phyloP scores from a whole-genome alignment of 2,888 invertebrate genomes.

The Drosophila recens region DNA sequence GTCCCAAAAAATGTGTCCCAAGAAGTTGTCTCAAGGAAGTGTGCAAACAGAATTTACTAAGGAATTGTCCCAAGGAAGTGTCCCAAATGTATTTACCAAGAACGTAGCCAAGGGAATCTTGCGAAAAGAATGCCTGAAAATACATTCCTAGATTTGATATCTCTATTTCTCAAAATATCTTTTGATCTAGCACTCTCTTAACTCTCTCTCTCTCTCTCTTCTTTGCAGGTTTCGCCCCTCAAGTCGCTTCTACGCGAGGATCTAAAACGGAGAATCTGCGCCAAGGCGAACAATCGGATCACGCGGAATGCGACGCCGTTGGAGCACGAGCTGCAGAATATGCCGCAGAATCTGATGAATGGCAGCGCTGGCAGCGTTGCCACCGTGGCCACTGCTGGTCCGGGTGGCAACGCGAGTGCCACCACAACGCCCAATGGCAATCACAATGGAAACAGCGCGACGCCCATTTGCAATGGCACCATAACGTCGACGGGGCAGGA shows the following conservation, averaged over 20 bases:
- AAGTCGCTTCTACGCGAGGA: constrained; percentile 94
- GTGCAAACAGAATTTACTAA: no score
- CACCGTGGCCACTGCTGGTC: not conserved
- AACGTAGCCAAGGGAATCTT: not conserved
- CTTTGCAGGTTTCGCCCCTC: constrained; percentile 89
- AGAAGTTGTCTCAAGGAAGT: not conserved
- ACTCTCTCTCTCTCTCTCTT: not conserved
- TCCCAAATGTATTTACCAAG: not conserved
- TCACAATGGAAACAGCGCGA: constrained; percentile 63
- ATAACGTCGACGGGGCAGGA: constrained; percentile 91
- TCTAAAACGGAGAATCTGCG: constrained; percentile 92
- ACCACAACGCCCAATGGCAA: not conserved
- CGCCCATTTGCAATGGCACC: constrained; percentile 87
- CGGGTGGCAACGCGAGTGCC: constrained; percentile 16
- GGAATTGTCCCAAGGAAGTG: not conserved
- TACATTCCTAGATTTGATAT: not conserved
- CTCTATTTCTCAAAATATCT: not conserved
- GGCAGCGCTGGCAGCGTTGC: constrained; percentile 43
- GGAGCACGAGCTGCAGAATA: constrained; percentile 69
- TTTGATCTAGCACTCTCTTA: not conserved
- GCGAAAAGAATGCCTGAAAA: not conserved
- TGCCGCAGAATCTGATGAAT: constrained; percentile 71
- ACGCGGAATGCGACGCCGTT: constrained; percentile 83
- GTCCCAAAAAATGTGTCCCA: not conserved
- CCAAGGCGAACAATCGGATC: constrained; percentile 88